Conservation (phyloP, 2,888 invertebrate species). For the Margaritifera margaritifera region DNA sequence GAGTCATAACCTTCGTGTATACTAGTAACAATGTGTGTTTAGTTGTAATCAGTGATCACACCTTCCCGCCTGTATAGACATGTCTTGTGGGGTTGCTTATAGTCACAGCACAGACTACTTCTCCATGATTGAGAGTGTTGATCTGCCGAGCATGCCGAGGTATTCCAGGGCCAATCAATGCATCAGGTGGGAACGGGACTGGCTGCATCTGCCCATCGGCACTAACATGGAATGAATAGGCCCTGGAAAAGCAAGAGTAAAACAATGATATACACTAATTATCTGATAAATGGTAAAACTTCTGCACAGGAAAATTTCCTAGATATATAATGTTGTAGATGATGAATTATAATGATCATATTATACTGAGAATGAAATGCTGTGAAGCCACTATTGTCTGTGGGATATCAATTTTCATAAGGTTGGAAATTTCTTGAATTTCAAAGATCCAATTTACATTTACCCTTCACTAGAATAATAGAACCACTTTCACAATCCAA, state of each 20-base stretch:
- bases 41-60: slow-evolving; percentile 25
- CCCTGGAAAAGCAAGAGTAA: slow-evolving; percentile 76
- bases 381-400: no score
- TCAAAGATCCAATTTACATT: no score
- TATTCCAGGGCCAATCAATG: slow-evolving; percentile 92
- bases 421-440: no score
- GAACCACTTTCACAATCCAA: no score
- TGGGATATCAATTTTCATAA: no score
- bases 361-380: no score
- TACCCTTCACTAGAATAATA: no score
- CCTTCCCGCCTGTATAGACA: slow-evolving; percentile 93
- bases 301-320: background rate
- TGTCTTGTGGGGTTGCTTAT: slow-evolving; percentile 79
- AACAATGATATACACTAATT: background rate
- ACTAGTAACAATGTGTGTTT: no score
- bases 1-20: no score
- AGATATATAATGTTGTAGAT: background rate
- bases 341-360: no score
- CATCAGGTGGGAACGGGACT: slow-evolving; percentile 95
- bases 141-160: slow-evolving; percentile 92
- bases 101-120: slow-evolving; percentile 98
- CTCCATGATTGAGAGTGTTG: slow-evolving; percentile 93
- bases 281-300: background rate
- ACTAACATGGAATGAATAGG: slow-evolving; percentile 95
- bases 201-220: slow-evolving; percentile 78